Base-by-base conservation (phyloP, 2,888 invertebrate genomes). In the Drosophila sordidula region DNA sequence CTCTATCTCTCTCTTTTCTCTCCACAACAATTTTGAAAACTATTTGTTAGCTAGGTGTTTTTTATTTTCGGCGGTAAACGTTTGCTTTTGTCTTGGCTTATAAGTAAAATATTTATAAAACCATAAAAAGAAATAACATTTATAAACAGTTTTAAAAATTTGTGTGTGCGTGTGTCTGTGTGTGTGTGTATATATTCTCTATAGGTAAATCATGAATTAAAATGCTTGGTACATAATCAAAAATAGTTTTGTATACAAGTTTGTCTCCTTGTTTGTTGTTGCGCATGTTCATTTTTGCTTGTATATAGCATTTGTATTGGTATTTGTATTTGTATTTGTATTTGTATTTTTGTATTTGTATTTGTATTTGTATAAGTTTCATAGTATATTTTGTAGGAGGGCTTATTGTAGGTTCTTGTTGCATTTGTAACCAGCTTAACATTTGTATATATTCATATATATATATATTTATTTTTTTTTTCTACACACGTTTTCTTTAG, bases 371-470 rank as follows among this genome's bases (percentile, higher is more conserved):
- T 81, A 56, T 69, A 69, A 67, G 45, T 68, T 51, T 8, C 42
- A n/a, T 36, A 46, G 68, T 68, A 44, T 50, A 46, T 34, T 49
- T 58, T 70, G 70, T 78, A 89, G 84, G 84, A 84, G 89, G 84
- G 84, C 71, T 78, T 68, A 57, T 86, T 78, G 66, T 75, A 72
- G 68, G 80, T 84, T 80, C 45, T 69, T 68, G 74, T 83, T 74
- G 70, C 58, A 47, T 62, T 65, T 73, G 41, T 29, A 14, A 29
- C 47, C 34, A 65, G 51, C 63, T 64, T 44, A 42, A 22, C 46
- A 51, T 34, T 57, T 29, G 16, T 50, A 9, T 66, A 49, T 50
- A 16, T 39, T 16, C 38, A 11, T 14, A 26, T 39, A n/a, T 47
- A 36, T 47, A 11, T 61, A 36, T 44, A 42, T 34, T 54, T n/a